Evolutionary conservation across 2,888 invertebrate species (phyloP).

Genomic region (Sturmia bella): DNA sequence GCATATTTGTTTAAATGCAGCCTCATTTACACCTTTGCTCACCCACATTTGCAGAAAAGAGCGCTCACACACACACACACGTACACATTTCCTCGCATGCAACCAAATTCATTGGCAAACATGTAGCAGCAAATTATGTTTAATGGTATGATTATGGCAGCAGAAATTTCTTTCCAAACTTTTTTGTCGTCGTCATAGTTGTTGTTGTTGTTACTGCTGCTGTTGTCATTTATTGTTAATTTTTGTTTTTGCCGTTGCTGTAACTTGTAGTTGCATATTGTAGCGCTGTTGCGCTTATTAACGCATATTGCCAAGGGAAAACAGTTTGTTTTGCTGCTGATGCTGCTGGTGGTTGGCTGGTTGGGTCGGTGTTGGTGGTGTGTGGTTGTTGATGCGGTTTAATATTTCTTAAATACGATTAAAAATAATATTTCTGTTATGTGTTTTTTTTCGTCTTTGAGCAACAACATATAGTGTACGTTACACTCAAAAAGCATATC

Average conservation of each 20-base stretch:
- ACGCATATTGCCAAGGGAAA: slow-evolving; percentile 41
- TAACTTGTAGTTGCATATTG: slow-evolving; percentile 21
- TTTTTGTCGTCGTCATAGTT: not conserved
- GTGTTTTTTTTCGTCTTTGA: slow-evolving; percentile 1
- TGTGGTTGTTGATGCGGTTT: slow-evolving; percentile 39
- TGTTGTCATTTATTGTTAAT: slow-evolving; percentile 41
- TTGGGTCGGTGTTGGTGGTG: slow-evolving; percentile 27
- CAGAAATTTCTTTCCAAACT: slow-evolving; percentile 31
- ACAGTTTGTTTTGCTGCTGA: slow-evolving; percentile 1
- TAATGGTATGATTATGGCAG: slow-evolving; percentile 64
- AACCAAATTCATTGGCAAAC: slow-evolving; percentile 40
- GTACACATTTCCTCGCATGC: slow-evolving; percentile 6
- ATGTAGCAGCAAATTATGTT: slow-evolving; percentile 61
- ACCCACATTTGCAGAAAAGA: not conserved
- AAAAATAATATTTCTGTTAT: slow-evolving; percentile 42
- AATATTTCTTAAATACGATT: slow-evolving; percentile 63
- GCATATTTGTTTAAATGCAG: not conserved
- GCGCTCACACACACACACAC: not conserved
- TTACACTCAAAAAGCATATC: slow-evolving; percentile 3
- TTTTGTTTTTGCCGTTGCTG: slow-evolving; percentile 20
- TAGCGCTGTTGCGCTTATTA: slow-evolving; percentile 54
- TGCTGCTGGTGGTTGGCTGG: slow-evolving; percentile 9
- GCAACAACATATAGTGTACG: not conserved
- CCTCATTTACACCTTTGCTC: not conserved
- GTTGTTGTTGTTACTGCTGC: not conserved